A percentile compares a stretch with the other conserved stretches of the same genome.
Conservation (phyloP, 2,888 invertebrate genomes). For the Metalampra italica region DNA sequence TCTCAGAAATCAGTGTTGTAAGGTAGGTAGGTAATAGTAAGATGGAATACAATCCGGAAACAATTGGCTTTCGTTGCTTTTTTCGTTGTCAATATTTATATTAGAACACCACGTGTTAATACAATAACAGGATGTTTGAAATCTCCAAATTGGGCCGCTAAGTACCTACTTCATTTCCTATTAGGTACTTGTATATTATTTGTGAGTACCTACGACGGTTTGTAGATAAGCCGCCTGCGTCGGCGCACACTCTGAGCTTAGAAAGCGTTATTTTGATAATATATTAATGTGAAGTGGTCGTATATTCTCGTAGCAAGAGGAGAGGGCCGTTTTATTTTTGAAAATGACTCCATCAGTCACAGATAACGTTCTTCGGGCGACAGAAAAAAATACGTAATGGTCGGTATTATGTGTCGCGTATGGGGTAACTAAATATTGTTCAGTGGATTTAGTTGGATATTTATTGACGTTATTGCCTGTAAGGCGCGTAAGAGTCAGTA, state of each 20-base stretch:
- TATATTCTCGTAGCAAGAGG: constrained; percentile 53
- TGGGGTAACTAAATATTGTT: constrained; percentile 62
- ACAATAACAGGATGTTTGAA: constrained; percentile 69
- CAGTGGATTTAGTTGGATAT: constrained; percentile 38
- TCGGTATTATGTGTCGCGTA: constrained; percentile 56
- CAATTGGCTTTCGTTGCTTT: constrained; percentile 50
- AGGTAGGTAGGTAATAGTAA: too few species aligned
- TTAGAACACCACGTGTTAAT: constrained; percentile 61
- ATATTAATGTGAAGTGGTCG: constrained; percentile 65
- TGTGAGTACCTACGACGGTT: constrained; percentile 49
- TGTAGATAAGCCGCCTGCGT: constrained; percentile 51
- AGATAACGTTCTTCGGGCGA: constrained; percentile 57
- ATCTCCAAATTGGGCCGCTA: constrained; percentile 54
- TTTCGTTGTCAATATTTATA: constrained; percentile 63
- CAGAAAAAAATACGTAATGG: constrained; percentile 55
- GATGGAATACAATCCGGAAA: constrained; percentile 38
- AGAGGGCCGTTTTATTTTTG: constrained; percentile 71
- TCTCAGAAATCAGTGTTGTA: constrained; percentile 1
- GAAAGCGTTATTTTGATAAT: constrained; percentile 65
- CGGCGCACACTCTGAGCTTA: constrained; percentile 37
- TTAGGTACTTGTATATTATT: constrained; percentile 68
- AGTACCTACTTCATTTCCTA: constrained; percentile 67
- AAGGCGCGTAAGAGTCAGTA: constrained; percentile 22
- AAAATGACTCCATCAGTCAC: constrained; percentile 73
- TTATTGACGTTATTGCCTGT: constrained; percentile 45